These are phyloP conservation scores for Hydrozoanthus gracilis DNA, from an alignment of 92 coral and sea anemone genomes.

Conservation along the genomic window DNA sequence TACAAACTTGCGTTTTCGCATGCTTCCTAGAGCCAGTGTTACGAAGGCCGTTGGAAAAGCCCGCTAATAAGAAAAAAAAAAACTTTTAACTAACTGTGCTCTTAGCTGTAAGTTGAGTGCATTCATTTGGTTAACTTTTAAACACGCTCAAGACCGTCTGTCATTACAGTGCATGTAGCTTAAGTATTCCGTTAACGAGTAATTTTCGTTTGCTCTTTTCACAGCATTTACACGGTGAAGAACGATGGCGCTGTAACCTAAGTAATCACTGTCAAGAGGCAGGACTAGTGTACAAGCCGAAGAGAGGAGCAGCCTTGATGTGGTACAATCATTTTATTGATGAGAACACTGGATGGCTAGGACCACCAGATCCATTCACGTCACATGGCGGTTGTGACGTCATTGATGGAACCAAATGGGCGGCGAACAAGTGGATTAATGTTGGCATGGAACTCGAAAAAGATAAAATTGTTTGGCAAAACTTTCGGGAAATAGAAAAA, in stretches of 20 bases:
- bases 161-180: too few relatives aligned
- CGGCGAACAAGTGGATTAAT: conserved; percentile 97
- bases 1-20: too few relatives aligned
- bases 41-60: too few relatives aligned
- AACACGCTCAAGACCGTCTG: too few relatives aligned
- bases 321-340: conserved; percentile 93
- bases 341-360: conserved; percentile 92
- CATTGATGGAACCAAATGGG: conserved; percentile 95
- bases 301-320: conserved; percentile 84
- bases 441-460: conserved; percentile 67
- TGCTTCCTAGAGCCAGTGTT: too few relatives aligned
- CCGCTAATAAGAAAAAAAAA: too few relatives aligned
- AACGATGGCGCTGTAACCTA: conserved; percentile 73
- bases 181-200: not conserved
- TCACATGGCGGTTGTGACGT: conserved; percentile 99
- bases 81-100: too few relatives aligned
- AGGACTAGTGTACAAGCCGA: conserved; percentile 81
- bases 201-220: not conserved
- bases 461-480: conserved; percentile 74
- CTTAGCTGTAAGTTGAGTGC: too few relatives aligned
- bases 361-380: conserved; percentile 73
- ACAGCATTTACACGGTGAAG: conserved; percentile 30
- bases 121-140: too few relatives aligned
- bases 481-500: conserved; percentile 16
- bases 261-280: conserved; percentile 82